Conservation (phyloP, 2,888 invertebrate species). For the Ypsolopha scabrella region DNA sequence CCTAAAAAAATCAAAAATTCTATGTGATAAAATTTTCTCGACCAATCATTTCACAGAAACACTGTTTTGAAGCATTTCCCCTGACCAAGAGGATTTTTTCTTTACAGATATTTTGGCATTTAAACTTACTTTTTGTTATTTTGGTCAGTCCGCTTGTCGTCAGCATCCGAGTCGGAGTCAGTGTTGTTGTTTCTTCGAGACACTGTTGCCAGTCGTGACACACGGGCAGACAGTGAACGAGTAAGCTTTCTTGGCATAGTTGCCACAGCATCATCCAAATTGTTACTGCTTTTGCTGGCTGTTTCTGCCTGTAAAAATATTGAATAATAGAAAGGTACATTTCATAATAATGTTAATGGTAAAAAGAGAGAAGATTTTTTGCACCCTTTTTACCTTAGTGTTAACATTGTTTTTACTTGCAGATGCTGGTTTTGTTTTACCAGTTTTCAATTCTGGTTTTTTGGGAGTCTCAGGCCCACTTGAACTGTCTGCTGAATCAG, state of each 20-base stretch:
- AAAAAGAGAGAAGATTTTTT: background rate
- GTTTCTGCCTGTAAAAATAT: constrained; percentile 28
- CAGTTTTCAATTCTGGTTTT: constrained; percentile 36
- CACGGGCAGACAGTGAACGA: constrained; percentile 76
- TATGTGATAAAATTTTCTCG: no score
- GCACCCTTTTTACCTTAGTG: constrained; percentile 26
- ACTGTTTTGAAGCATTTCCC: no score
- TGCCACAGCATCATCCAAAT: constrained; percentile 31
- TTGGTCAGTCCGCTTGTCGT: constrained; percentile 32
- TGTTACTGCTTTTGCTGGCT: constrained; percentile 36
- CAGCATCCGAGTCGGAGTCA: constrained; percentile 78
- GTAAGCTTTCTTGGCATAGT: constrained; percentile 74
- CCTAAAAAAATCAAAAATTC: no score
- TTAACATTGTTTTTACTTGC: constrained; percentile 10
- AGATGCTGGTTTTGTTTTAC: constrained; percentile 46
- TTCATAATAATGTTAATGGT: background rate
- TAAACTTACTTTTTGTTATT: constrained; percentile 31
- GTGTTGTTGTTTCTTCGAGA: constrained; percentile 47
- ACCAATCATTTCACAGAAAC: no score
- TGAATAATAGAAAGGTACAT: constrained; percentile 2
- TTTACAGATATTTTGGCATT: background rate
- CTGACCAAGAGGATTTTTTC: no score
- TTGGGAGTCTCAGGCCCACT: constrained; percentile 41
- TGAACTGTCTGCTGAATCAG: constrained; percentile 55
- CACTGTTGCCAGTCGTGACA: constrained; percentile 72